Evolutionary conservation across 2,113 vertebrate genomes (phyloP).

Genomic region (Rhinoderma darwinii): DNA sequence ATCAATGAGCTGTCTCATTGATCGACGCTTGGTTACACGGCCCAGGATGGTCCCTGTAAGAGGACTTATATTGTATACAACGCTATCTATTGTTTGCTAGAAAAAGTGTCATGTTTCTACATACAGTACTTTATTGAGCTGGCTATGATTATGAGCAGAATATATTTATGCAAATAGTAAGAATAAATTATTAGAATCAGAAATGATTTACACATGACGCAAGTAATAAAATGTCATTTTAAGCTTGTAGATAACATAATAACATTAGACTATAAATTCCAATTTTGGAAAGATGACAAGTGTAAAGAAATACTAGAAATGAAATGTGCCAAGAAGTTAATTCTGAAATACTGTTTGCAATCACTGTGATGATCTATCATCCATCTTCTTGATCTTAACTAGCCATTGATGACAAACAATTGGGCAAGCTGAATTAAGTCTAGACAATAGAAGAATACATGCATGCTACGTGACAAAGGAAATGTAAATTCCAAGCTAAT

Average conservation of each 20-base stretch:
- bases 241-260: not conserved
- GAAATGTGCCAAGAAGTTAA: not conserved
- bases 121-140: not conserved
- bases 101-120: no score
- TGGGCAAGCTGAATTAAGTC: not conserved
- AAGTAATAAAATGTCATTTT: not conserved
- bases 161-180: not conserved
- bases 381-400: constrained; percentile 2
- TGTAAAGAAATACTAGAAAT: not conserved
- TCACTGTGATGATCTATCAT: not conserved
- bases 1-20: no score
- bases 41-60: no score
- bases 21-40: no score
- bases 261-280: not conserved
- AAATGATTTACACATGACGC: not conserved
- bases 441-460: not conserved
- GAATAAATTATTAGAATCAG: not conserved
- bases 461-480: not conserved
- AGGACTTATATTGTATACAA: no score
- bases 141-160: not conserved
- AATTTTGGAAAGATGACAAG: constrained; percentile 8
- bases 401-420: not conserved
- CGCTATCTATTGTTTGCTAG: no score
- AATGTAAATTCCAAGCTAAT: not conserved
- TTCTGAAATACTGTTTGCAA: not conserved